Conservation (phyloP, 2,888 invertebrate genomes). For the Liodrosophila aerea region DNA sequence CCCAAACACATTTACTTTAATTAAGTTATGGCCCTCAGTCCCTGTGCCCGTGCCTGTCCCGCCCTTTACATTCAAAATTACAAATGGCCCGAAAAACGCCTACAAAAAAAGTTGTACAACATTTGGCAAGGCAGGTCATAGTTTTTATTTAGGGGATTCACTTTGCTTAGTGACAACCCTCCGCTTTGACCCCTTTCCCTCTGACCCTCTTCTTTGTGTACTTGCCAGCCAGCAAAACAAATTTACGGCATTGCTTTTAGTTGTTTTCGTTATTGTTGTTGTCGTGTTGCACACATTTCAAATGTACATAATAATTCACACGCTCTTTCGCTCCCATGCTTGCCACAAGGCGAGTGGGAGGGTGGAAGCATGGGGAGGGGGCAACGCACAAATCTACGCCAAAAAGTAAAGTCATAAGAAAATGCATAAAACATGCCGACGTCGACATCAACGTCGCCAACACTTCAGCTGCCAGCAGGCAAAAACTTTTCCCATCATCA, state of each 20-base stretch:
- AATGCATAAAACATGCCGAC: conserved; percentile 74
- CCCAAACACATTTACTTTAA: conserved; percentile 69
- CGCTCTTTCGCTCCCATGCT: conserved; percentile 44
- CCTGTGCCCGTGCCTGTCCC: background rate
- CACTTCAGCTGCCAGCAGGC: conserved; percentile 76
- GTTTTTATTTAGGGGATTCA: conserved; percentile 64
- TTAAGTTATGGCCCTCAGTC: conserved; percentile 60
- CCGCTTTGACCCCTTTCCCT: background rate
- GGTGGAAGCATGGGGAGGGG: background rate
- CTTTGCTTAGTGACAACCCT: conserved; percentile 30
- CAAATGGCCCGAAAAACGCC: conserved; percentile 64
- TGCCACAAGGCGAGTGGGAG: conserved; percentile 24
- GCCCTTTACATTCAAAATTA: conserved; percentile 42
- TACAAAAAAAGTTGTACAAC: conserved; percentile 68
- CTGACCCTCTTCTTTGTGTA: conserved; percentile 33
- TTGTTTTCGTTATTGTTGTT: conserved; percentile 55
- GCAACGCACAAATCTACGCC: conserved; percentile 71
- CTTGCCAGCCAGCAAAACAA: conserved; percentile 63
- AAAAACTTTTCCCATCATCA: conserved; percentile 77
- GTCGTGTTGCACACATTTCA: conserved; percentile 61
- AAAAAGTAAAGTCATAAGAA: conserved; percentile 78
- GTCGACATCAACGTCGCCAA: conserved; percentile 74
- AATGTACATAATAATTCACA: conserved; percentile 77
- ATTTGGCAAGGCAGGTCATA: conserved; percentile 62
- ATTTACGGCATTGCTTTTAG: conserved; percentile 75